Conservation (phyloP, 2,888 invertebrate species). For the Xanthia icteritia region DNA sequence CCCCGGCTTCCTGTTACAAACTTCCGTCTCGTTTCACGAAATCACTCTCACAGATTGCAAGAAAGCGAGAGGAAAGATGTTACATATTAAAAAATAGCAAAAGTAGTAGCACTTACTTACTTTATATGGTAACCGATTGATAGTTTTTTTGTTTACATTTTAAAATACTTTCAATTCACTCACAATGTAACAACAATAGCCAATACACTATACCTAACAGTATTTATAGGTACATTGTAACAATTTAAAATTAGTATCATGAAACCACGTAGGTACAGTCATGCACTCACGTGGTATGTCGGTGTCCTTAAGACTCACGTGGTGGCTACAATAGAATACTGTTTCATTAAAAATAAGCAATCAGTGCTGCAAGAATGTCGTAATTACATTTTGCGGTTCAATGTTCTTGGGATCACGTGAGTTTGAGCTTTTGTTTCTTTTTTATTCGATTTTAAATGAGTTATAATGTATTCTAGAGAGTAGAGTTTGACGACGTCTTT, state of each 20-base stretch:
- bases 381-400: conserved; percentile 44
- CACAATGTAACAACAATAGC: not conserved
- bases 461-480: not conserved
- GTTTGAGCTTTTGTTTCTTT: not conserved
- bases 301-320: conserved; percentile 28
- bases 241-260: conserved; percentile 23
- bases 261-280: conserved; percentile 27
- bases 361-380: conserved; percentile 10
- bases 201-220: not conserved
- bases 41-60: no score
- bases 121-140: not conserved
- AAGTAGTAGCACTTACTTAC: not conserved
- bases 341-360: conserved; percentile 27
- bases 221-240: not conserved
- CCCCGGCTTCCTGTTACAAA: no score
- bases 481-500: not conserved
- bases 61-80: no score
- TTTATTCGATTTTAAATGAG: not conserved
- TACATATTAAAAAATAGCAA: not conserved
- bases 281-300: conserved; percentile 29
- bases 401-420: conserved; percentile 25
- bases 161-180: conserved; percentile 13
- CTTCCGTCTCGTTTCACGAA: no score
- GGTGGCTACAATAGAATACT: conserved; percentile 3
- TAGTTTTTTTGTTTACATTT: not conserved